Evolutionary conservation across 2,797 vertebrate species (phyloP).

Genomic region (Sebastes taczanowskii): DNA sequence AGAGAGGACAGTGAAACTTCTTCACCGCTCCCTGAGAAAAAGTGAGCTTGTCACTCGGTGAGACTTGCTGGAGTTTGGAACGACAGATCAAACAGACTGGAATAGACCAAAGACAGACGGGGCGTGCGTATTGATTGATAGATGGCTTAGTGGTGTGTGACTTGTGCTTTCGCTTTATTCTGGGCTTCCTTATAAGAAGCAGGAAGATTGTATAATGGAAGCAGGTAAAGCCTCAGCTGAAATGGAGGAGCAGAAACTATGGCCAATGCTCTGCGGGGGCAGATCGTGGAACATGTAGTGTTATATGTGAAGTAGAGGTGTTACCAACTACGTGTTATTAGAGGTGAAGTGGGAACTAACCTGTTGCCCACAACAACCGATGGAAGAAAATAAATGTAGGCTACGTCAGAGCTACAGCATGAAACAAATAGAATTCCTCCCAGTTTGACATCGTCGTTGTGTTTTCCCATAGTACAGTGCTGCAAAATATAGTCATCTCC

Average conservation of each 20-base stretch:
- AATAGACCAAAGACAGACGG: slow-evolving; percentile 65
- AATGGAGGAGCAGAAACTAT: slow-evolving; percentile 4
- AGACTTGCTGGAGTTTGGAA: slow-evolving; percentile 24
- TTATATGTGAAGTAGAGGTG: slow-evolving; percentile 36
- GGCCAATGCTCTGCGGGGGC: background rate
- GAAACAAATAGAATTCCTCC: background rate
- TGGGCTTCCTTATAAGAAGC: slow-evolving; percentile 14
- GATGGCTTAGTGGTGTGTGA: slow-evolving; percentile 50
- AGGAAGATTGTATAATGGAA: slow-evolving; percentile 5
- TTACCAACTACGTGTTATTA: slow-evolving; percentile 11
- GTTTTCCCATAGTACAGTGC: background rate
- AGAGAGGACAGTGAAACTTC: slow-evolving; percentile 47
- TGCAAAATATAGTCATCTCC: background rate
- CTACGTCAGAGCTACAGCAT: background rate
- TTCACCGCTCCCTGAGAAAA: slow-evolving; percentile 19
- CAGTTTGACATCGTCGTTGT: background rate
- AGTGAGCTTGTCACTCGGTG: slow-evolving; percentile 47
- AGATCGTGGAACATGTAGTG: too few species aligned
- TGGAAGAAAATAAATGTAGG: background rate
- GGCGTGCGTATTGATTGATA: slow-evolving; percentile 51
- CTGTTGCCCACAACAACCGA: slow-evolving; percentile 16
- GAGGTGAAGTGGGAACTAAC: slow-evolving; percentile 38
- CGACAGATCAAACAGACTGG: slow-evolving; percentile 63
- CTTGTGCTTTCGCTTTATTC: slow-evolving; percentile 32
- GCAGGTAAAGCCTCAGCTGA: slow-evolving; percentile 18